phyloP scores from a whole-genome alignment of 2,113 vertebrate species.

The Monopterus albus region DNA sequence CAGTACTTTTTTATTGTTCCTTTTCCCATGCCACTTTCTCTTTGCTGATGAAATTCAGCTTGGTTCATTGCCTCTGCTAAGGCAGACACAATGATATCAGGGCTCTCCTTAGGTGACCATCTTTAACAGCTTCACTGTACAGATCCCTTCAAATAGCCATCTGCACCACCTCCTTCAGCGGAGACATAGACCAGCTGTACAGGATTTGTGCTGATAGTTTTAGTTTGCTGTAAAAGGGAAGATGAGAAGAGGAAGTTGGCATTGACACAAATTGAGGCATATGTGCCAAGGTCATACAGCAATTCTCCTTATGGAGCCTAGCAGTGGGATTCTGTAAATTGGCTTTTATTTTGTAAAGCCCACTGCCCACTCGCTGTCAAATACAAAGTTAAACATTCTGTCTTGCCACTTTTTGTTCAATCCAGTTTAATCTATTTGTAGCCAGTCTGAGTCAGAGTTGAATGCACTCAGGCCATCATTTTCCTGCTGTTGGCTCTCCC shows the following conservation, averaged over 20 bases:
- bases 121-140: conserved; percentile 12
- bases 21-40: conserved; percentile 32
- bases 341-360: conserved; percentile 42
- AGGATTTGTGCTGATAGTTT: conserved; percentile 14
- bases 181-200: conserved; percentile 13
- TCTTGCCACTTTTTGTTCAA: conserved; percentile 38
- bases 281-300: conserved; percentile 24
- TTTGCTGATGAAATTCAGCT: conserved; percentile 47
- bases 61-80: conserved; percentile 37
- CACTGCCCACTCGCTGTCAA: conserved; percentile 17
- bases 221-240: conserved; percentile 14
- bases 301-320: conserved; percentile 22
- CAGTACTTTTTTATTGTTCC: conserved; percentile 51
- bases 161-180: neutral
- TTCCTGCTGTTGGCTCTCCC: neutral
- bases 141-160: conserved; percentile 19
- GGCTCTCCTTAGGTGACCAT: conserved; percentile 23
- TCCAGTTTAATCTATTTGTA: conserved; percentile 48
- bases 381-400: conserved; percentile 39
- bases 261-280: conserved; percentile 31
- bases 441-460: conserved; percentile 30
- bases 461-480: conserved; percentile 16
- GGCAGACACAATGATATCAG: conserved; percentile 31
- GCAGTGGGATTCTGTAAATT: conserved; percentile 34
- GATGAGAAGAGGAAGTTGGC: conserved; percentile 37